Percentiles rank a stretch among this genome's conserved stretches.
These are phyloP conservation scores for Holothuria scabra DNA, from an alignment of 53 echinoderm and acorn worm genomes.

Conservation along the genomic window DNA sequence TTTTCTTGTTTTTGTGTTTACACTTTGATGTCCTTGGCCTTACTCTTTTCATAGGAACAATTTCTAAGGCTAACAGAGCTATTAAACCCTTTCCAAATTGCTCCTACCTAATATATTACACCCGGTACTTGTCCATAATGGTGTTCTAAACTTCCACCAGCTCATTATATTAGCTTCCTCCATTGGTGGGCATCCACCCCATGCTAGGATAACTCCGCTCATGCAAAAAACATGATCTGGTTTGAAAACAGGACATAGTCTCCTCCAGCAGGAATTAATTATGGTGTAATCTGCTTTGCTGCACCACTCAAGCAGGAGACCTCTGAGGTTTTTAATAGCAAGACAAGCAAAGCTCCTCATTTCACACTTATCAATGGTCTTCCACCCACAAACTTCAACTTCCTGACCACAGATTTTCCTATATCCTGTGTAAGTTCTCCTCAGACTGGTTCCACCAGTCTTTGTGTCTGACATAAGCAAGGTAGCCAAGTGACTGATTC, in stretches of 20 bases:
- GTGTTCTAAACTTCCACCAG: no score
- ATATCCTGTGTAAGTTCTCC: slow-evolving; percentile 3
- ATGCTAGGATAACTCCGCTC: no score
- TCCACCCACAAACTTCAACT: slow-evolving; percentile 28
- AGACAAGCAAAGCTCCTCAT: slow-evolving; percentile 11
- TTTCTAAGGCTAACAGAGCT: background rate
- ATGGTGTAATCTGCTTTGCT: background rate
- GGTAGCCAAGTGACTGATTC: no score
- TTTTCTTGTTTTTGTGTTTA: no score
- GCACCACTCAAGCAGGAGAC: background rate
- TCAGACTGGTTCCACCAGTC: slow-evolving; percentile 9
- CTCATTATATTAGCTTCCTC: no score
- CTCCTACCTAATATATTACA: slow-evolving; percentile 30
- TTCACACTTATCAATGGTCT: slow-evolving; percentile 7
- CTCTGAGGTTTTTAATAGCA: background rate
- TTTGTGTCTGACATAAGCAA: background rate
- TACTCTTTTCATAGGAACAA: no score
- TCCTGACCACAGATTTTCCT: slow-evolving; percentile 5
- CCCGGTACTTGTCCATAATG: slow-evolving; percentile 29
- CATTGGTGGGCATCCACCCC: no score
- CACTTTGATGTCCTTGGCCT: no score
- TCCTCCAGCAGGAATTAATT: slow-evolving; percentile 30
- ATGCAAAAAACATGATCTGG: no score
- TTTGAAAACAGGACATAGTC: slow-evolving; percentile 15
- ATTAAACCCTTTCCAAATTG: background rate